Conservation (phyloP, 2,888 invertebrate species). For the Lepidochitona cinerea region DNA sequence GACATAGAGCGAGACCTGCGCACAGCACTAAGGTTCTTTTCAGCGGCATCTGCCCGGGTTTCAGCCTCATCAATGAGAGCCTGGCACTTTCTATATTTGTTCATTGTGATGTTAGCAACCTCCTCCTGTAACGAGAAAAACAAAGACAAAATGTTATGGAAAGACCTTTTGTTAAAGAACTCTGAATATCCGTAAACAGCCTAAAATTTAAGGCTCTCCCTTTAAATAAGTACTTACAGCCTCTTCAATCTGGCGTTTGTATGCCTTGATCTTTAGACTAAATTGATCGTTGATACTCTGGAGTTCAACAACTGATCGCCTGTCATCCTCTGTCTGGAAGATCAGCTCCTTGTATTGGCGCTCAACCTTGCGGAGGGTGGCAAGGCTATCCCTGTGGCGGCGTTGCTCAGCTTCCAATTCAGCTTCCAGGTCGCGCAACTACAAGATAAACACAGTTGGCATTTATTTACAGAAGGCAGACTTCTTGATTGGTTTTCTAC, state of each 20-base stretch:
- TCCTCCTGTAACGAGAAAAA: slow-evolving; percentile 63
- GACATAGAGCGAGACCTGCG: slow-evolving; percentile 68
- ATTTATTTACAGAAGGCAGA: too few species aligned
- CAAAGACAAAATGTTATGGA: too few species aligned
- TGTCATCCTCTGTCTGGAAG: slow-evolving; percentile 65
- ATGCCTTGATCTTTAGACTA: slow-evolving; percentile 63
- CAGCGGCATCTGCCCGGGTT: slow-evolving; percentile 67
- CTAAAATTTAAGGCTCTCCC: too few species aligned
- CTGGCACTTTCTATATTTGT: slow-evolving; percentile 71
- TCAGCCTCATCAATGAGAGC: slow-evolving; percentile 69
- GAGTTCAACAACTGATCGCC: slow-evolving; percentile 62
- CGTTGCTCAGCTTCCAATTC: slow-evolving; percentile 69
- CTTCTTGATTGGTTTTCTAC: too few species aligned
- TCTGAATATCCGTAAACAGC: too few species aligned
- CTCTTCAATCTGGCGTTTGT: slow-evolving; percentile 70
- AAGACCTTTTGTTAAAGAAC: too few species aligned
- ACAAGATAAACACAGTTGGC: too few species aligned
- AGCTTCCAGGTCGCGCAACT: slow-evolving; percentile 69
- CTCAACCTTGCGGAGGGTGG: slow-evolving; percentile 65
- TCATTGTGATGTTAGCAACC: slow-evolving; percentile 70
- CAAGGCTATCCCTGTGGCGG: slow-evolving; percentile 62
- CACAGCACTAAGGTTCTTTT: slow-evolving; percentile 62
- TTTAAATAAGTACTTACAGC: slow-evolving; percentile 58
- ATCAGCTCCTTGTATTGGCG: slow-evolving; percentile 64
- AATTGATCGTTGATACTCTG: slow-evolving; percentile 62